phyloP scores from a whole-genome alignment of 1,140 invertebrate genomes.

The Cydia amplana region DNA sequence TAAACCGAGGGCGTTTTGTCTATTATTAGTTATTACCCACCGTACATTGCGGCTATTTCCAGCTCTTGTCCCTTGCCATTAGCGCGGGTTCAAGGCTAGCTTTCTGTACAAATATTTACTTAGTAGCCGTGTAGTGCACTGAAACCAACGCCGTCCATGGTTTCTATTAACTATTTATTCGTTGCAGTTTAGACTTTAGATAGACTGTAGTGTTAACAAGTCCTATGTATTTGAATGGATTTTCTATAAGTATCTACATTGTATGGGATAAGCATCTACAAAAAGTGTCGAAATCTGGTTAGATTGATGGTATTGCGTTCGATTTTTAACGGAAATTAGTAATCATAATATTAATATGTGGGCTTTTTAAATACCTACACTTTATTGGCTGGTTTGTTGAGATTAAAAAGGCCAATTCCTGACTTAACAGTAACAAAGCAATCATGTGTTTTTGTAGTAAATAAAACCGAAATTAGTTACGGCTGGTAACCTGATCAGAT shows the following conservation, averaged over 20 bases:
- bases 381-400: not conserved
- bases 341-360: too few species aligned
- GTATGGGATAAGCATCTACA: not conserved
- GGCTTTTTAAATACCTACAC: too few species aligned
- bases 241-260: too few species aligned
- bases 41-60: constrained; percentile 19
- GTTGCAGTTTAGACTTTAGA: too few species aligned
- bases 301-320: too few species aligned
- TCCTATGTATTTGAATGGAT: not conserved
- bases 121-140: constrained; percentile 2
- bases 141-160: constrained; percentile 13
- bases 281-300: not conserved
- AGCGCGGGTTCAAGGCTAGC: constrained; percentile 20
- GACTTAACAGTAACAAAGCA: not conserved
- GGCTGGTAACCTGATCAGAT: not conserved
- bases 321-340: too few species aligned
- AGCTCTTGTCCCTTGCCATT: not conserved
- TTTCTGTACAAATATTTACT: constrained; percentile 30
- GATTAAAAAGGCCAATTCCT: not conserved
- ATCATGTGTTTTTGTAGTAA: constrained; percentile 7
- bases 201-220: not conserved
- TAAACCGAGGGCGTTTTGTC: constrained; percentile 13
- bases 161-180: not conserved
- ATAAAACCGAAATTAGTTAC: constrained; percentile 22
- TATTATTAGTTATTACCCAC: constrained; percentile 27